Conservation (phyloP, 2,888 invertebrate genomes). For the Toxonevra muliebris region DNA sequence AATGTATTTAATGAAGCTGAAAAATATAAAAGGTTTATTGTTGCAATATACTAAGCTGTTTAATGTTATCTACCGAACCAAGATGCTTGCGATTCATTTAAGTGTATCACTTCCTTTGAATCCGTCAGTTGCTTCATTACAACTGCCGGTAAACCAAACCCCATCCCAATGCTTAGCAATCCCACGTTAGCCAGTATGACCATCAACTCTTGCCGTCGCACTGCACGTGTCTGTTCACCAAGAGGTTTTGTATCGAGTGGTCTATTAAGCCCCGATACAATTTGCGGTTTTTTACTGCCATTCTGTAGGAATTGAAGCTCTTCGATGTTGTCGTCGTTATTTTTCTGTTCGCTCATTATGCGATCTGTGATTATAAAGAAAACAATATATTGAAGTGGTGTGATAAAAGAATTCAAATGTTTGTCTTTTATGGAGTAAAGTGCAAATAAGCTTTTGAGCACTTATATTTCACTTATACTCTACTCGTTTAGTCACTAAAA, state of each 20-base stretch:
- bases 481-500: too few species aligned
- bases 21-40: background rate
- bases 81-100: constrained; percentile 54
- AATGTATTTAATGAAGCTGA: constrained; percentile 61
- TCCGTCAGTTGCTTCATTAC: constrained; percentile 53
- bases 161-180: constrained; percentile 59
- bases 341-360: background rate
- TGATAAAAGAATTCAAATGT: too few species aligned
- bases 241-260: constrained; percentile 47
- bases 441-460: too few species aligned
- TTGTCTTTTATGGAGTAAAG: too few species aligned
- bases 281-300: constrained; percentile 38
- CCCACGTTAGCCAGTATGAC: constrained; percentile 61
- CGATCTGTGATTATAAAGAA: too few species aligned
- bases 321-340: constrained; percentile 19
- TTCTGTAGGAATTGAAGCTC: constrained; percentile 27
- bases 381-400: too few species aligned
- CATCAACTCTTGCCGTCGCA: constrained; percentile 58
- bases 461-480: too few species aligned
- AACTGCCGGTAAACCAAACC: constrained; percentile 60
- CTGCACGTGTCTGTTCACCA: constrained; percentile 57
- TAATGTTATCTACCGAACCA: constrained; percentile 58
- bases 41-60: background rate
- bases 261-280: constrained; percentile 47
- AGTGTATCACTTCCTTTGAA: constrained; percentile 47